These are phyloP conservation scores for Macrophya alboannulata DNA, from an alignment of 2,888 invertebrate genomes.

Conservation along the genomic window DNA sequence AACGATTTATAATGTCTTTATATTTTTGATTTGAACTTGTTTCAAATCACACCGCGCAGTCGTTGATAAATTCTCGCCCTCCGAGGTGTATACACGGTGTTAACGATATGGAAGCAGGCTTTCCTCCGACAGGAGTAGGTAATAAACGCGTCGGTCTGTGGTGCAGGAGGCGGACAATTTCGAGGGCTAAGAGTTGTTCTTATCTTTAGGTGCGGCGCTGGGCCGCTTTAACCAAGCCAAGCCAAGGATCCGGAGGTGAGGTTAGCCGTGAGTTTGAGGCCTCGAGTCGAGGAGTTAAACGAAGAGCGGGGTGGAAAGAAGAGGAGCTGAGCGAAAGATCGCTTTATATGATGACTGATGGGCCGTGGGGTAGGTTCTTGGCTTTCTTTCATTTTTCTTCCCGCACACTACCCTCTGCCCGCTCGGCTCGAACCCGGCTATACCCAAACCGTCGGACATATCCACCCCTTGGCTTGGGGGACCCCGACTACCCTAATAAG, in stretches of 20 bases:
- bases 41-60: not conserved
- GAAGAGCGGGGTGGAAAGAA: conserved; percentile 50
- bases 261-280: conserved; percentile 19
- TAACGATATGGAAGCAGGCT: not conserved
- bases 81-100: conserved; percentile 10
- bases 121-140: not conserved
- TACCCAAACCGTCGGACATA: conserved; percentile 64
- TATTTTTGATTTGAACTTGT: not conserved
- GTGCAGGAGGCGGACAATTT: conserved; percentile 22
- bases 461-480: conserved; percentile 64
- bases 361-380: conserved; percentile 76
- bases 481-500: conserved; percentile 57
- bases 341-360: conserved; percentile 74
- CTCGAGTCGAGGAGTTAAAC: conserved; percentile 46
- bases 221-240: not conserved
- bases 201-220: not conserved
- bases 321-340: conserved; percentile 58
- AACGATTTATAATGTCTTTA: no score
- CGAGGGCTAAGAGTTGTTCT: conserved; percentile 35
- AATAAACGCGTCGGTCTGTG: conserved; percentile 30
- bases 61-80: not conserved
- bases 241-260: not conserved
- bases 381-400: conserved; percentile 74
- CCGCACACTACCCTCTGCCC: conserved; percentile 58
- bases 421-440: conserved; percentile 53